These are phyloP conservation scores for Pseudomyrmex sp. DNA, from an alignment of 1,140 invertebrate species.

Conservation along the genomic window DNA sequence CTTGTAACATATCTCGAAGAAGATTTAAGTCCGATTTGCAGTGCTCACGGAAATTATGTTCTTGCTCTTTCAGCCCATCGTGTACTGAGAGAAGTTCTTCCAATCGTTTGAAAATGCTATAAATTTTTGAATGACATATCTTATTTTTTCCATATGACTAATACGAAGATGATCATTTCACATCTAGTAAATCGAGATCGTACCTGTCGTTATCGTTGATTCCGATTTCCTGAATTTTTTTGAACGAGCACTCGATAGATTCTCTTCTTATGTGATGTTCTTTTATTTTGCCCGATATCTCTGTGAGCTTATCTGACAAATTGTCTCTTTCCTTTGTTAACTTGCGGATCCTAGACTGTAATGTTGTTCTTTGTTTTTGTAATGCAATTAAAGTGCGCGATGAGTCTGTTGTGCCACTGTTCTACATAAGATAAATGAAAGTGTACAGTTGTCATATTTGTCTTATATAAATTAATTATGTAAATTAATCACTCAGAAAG, in stretches of 20 bases:
- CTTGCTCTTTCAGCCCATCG: conserved; percentile 91
- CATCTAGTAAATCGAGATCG: too few relatives aligned
- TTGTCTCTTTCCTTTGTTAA: conserved; percentile 81
- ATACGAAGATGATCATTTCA: background rate
- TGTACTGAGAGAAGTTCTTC: conserved; percentile 89
- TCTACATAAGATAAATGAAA: conserved; percentile 59
- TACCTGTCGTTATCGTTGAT: conserved; percentile 85
- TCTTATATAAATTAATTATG: too few relatives aligned
- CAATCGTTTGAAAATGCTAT: conserved; percentile 86
- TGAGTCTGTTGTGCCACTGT: conserved; percentile 58
- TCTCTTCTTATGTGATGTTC: conserved; percentile 71
- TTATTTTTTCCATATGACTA: background rate
- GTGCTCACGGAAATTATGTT: conserved; percentile 90
- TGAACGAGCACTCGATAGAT: conserved; percentile 77
- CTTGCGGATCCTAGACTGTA: conserved; percentile 83
- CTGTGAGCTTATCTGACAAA: conserved; percentile 76
- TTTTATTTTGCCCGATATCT: conserved; percentile 71
- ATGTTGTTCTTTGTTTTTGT: conserved; percentile 85
- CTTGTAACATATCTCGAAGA: conserved; percentile 87
- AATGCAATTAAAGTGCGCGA: conserved; percentile 77
- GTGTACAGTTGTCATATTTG: background rate
- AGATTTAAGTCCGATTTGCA: conserved; percentile 89
- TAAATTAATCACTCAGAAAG: too few relatives aligned
- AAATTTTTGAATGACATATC: background rate
- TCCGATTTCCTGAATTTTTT: conserved; percentile 84